Conservation (phyloP, 2,888 invertebrate species). For the Volucella zonaria region DNA sequence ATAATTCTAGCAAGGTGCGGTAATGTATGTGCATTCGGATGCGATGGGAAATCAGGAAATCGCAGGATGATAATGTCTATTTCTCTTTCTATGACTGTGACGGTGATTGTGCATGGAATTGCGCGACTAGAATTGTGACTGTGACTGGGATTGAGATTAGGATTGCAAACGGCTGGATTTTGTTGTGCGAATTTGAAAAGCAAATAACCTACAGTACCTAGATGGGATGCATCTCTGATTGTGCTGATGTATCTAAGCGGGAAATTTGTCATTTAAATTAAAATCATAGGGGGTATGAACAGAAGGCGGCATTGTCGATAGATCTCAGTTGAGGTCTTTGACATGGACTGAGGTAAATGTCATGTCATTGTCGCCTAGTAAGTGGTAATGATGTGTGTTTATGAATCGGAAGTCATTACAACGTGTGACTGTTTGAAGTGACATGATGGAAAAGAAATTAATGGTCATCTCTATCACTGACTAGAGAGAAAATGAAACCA, state of each 20-base stretch:
- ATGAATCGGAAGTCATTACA: too few relatives aligned
- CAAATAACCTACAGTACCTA: constrained; percentile 33
- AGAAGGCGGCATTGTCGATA: constrained; percentile 1
- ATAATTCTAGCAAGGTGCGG: constrained; percentile 60
- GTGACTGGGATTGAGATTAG: too few relatives aligned
- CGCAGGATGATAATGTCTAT: neutral
- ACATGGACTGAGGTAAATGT: neutral
- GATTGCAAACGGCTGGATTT: constrained; percentile 9
- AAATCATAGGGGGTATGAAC: neutral
- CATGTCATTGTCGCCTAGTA: neutral
- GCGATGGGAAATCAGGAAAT: constrained; percentile 66
- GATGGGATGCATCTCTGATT: constrained; percentile 9
- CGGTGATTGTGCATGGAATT: too few relatives aligned
- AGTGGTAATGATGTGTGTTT: too few relatives aligned
- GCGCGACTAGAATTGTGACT: too few relatives aligned
- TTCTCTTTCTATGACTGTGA: neutral
- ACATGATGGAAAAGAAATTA: too few relatives aligned
- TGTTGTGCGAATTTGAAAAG: constrained; percentile 69
- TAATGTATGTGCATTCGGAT: constrained; percentile 71
- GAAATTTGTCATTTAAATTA: constrained; percentile 34
- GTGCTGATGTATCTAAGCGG: constrained; percentile 28
- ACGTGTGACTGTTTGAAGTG: too few relatives aligned
- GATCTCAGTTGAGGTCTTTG: constrained; percentile 18
- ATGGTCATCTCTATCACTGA: too few relatives aligned
- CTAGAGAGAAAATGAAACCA: too few relatives aligned